Evolutionary conservation across 2,888 invertebrate species (phyloP).

Genomic region (Archips xylosteana): DNA sequence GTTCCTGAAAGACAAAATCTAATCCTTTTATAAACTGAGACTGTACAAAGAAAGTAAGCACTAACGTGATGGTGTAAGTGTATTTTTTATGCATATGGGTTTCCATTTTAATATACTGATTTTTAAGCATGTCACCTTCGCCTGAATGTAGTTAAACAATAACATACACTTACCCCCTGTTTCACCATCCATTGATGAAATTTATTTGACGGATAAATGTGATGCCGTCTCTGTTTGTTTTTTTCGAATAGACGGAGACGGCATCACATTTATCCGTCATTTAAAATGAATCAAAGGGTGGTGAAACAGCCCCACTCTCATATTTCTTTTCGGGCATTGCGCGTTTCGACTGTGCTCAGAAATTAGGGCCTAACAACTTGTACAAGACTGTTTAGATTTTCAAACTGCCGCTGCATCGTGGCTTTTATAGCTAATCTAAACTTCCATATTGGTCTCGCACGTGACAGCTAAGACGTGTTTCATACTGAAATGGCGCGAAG

Average conservation of each 20-base stretch:
- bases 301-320: neutral
- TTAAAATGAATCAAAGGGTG: no score
- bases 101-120: neutral
- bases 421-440: neutral
- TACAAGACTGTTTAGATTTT: constrained; percentile 26
- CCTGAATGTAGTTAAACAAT: neutral
- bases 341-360: constrained; percentile 10
- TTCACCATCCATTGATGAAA: no score
- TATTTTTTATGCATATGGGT: neutral
- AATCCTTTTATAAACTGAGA: neutral
- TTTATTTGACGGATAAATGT: no score
- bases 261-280: no score
- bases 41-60: neutral
- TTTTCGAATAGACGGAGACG: no score
- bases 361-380: constrained; percentile 4
- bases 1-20: no score
- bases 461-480: neutral
- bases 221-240: no score
- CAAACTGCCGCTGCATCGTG: neutral
- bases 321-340: neutral
- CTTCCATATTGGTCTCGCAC: neutral
- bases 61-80: neutral
- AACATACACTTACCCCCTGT: neutral
- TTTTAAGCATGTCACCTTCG: neutral
- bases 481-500: neutral